phyloP scores from a whole-genome alignment of 2,888 invertebrate genomes.

The Pseudococcus viburni region DNA sequence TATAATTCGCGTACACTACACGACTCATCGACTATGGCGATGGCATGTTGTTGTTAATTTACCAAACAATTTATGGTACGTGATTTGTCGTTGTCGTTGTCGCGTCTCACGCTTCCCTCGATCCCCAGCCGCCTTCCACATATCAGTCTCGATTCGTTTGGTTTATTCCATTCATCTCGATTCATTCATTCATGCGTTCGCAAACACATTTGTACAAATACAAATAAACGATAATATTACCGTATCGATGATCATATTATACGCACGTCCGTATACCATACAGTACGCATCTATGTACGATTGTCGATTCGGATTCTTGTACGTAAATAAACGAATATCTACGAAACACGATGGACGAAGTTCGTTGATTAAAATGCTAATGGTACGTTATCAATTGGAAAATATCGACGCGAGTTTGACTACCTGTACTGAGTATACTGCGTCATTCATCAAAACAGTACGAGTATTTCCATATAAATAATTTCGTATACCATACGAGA shows the following conservation, averaged over 20 bases:
- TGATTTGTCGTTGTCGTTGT: not conserved
- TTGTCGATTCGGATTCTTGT: not conserved
- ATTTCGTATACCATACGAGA: not conserved
- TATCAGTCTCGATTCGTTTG: not conserved
- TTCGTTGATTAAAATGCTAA: not conserved
- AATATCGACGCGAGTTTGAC: not conserved
- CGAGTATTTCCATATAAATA: no score
- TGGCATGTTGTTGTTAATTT: slow-evolving; percentile 3
- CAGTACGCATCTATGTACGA: not conserved
- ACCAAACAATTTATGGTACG: not conserved
- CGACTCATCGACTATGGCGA: not conserved
- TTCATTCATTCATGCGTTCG: not conserved
- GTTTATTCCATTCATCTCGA: not conserved
- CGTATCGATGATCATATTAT: not conserved
- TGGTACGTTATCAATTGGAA: not conserved
- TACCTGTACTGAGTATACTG: not conserved
- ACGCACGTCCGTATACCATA: not conserved
- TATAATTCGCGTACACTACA: not conserved
- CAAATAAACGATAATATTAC: not conserved
- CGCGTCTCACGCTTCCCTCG: not conserved
- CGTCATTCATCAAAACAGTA: not conserved
- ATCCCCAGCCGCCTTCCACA: not conserved
- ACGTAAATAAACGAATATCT: not conserved
- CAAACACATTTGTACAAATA: not conserved
- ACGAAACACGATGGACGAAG: not conserved